Conservation (phyloP, 1,140 invertebrate genomes). For the Drosophila parabipectinata region DNA sequence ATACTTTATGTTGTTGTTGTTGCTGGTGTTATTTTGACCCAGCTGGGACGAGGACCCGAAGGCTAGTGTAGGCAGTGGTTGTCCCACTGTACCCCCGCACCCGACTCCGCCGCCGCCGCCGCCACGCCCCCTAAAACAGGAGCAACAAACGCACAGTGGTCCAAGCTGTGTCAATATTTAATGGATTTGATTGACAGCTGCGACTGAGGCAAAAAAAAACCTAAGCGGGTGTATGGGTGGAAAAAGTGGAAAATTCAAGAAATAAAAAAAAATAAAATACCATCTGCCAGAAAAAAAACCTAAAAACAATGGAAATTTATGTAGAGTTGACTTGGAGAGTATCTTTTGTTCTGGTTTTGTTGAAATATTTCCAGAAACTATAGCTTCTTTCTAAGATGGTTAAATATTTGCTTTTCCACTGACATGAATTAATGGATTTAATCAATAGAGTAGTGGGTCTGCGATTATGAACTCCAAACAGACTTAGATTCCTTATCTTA, state of each 20-base stretch:
- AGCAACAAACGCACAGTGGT: constrained; percentile 48
- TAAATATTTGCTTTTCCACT: constrained; percentile 24
- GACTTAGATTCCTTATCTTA: no score
- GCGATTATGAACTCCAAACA: no score
- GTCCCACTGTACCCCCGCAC: constrained; percentile 1
- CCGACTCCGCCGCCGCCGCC: no score
- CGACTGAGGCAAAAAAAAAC: background rate
- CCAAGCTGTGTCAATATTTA: constrained; percentile 41
- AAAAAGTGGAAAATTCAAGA: background rate
- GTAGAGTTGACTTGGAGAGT: constrained; percentile 1
- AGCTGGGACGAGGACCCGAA: constrained; percentile 33
- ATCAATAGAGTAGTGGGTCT: constrained; percentile 16
- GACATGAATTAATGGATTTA: constrained; percentile 7
- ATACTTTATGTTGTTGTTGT: constrained; percentile 58
- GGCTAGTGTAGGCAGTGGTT: constrained; percentile 22
- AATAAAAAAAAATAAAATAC: background rate
- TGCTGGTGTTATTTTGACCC: background rate
- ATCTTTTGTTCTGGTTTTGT: background rate
- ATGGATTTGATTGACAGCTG: constrained; percentile 36
- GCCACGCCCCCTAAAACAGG: constrained; percentile 4
- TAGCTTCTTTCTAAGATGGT: constrained; percentile 15
- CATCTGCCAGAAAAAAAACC: constrained; percentile 14
- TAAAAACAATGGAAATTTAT: constrained; percentile 12
- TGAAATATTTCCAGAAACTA: background rate
- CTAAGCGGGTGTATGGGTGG: no score